Evolutionary conservation across 1,140 invertebrate genomes (phyloP), one percentile per base, ranked within the genome.

Genomic region (Aethina tumida): DNA sequence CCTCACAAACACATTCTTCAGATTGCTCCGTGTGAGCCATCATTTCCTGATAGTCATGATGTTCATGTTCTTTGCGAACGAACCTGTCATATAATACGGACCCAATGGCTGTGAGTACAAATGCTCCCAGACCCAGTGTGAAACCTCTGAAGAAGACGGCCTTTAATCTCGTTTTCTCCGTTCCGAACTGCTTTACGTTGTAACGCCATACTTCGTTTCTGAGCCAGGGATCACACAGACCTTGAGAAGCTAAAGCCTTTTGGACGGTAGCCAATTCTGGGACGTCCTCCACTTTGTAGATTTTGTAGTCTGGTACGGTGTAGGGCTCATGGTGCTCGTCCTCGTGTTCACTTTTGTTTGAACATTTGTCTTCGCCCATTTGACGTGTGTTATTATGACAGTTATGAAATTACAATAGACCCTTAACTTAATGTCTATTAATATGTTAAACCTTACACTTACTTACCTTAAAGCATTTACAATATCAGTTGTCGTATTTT

Each of bases 201-300:
- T 69, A 86, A 12, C 80, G 64, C 84, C 84, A 90, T 0, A 80
- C 82, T 64, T 88, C 74, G 66, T 90, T 90, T 51, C 81, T 76
- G 8, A 87, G 63, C 87, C 87, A 91, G 2, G 87, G 87, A 64
- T 90, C 84, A 46, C 75, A 79, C 0, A 90, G 59, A 13, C 85
- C 84, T 53, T 74, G 70, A 19, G 67, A 55, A 1, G 74, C 79
- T 16, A 91, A 64, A 4, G 67, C 64, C 39, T 70, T 57, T 60
- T 79, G 67, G 1, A 81, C 58, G 35, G 64, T 59, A 38, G 75
- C 55, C 10, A 89, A 57, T 49, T 79, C 60, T 7, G 75, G 74
- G 8, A 67, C 64, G 50, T 83, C 68, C 56, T 84, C 77, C 1
- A 82, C 69, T 58, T 81, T 81, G 52, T 82, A 90, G 13, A 71